Conservation (phyloP, 2,797 vertebrate species). For the Leucoraja ocellata region DNA sequence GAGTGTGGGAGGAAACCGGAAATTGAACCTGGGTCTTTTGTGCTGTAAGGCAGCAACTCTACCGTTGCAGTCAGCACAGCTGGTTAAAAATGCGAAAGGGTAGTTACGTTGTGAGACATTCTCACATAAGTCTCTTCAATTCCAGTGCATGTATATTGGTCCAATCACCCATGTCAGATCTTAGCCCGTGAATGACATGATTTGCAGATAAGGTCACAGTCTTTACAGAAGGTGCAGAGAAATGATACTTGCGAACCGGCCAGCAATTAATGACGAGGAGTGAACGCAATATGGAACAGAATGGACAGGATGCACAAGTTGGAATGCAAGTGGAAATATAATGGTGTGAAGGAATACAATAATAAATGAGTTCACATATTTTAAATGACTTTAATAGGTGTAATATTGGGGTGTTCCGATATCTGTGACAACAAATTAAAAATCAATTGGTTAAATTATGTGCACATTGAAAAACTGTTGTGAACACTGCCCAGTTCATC, state of each 20-base stretch:
- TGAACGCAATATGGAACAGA: background rate
- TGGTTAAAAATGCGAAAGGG: background rate
- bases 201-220: background rate
- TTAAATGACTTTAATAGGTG: background rate
- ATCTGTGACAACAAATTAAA: conserved; percentile 8
- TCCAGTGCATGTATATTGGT: background rate
- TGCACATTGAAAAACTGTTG: background rate
- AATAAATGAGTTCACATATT: too few relatives aligned
- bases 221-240: background rate
- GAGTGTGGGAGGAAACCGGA: too few relatives aligned
- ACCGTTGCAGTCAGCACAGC: background rate
- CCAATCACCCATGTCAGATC: background rate
- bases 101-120: background rate
- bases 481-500: too few relatives aligned
- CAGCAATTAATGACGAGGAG: background rate
- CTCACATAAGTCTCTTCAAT: background rate
- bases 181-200: background rate
- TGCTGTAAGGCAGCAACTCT: too few relatives aligned
- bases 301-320: background rate
- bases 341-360: background rate
- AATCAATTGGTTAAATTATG: background rate
- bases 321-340: background rate
- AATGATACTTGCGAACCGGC: background rate
- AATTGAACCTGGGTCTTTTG: too few relatives aligned
- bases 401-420: background rate